Conservation (phyloP, 2,797 vertebrate genomes). For the Spinibarbus caldwelli region DNA sequence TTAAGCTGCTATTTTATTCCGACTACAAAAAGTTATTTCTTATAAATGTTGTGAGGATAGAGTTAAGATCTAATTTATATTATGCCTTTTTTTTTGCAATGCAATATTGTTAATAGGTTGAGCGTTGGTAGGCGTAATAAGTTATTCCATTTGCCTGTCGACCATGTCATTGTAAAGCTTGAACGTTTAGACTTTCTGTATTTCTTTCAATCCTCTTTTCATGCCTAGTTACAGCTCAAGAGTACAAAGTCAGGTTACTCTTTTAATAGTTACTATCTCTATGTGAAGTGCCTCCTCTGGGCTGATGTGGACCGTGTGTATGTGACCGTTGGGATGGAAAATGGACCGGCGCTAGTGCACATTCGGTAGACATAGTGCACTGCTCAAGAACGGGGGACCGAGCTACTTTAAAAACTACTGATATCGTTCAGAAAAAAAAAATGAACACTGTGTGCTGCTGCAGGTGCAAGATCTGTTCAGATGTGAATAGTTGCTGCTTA, state of each 20-base stretch:
- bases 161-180: slow-evolving; percentile 51
- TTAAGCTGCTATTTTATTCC: slow-evolving; percentile 79
- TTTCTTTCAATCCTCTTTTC: slow-evolving; percentile 49
- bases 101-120: slow-evolving; percentile 57
- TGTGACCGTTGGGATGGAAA: slow-evolving; percentile 66
- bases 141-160: slow-evolving; percentile 58
- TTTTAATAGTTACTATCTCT: slow-evolving; percentile 67
- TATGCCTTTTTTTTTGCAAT: slow-evolving; percentile 55
- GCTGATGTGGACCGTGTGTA: slow-evolving; percentile 67
- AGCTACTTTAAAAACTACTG: slow-evolving; percentile 81
- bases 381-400: slow-evolving; percentile 72
- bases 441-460: slow-evolving; percentile 71
- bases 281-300: slow-evolving; percentile 79
- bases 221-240: slow-evolving; percentile 75
- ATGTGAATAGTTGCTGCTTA: slow-evolving; percentile 78
- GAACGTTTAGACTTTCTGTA: slow-evolving; percentile 48
- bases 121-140: slow-evolving; percentile 53
- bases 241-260: slow-evolving; percentile 69
- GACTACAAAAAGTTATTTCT: slow-evolving; percentile 77
- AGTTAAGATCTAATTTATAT: slow-evolving; percentile 79
- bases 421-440: slow-evolving; percentile 75
- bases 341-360: slow-evolving; percentile 68
- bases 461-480: slow-evolving; percentile 68
- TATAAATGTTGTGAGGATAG: slow-evolving; percentile 75
- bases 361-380: slow-evolving; percentile 65